Evolutionary conservation across 2,888 invertebrate genomes (phyloP).

Genomic region (Epistrophe grossulariae): DNA sequence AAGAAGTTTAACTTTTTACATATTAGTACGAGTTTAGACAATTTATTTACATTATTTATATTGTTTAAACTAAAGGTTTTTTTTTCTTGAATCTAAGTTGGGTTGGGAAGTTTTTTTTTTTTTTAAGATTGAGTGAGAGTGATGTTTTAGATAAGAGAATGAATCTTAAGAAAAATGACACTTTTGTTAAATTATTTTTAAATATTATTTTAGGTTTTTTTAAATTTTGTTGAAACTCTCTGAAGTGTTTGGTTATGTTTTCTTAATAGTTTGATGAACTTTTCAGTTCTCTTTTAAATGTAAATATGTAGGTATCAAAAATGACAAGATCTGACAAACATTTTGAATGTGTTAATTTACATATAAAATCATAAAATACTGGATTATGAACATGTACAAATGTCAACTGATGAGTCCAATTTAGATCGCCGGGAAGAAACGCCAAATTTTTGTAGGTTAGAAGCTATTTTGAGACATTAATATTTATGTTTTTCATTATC

Average conservation of each 20-base stretch:
- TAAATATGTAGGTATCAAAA: too few species aligned
- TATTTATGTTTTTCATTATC: too few species aligned
- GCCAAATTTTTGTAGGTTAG: too few species aligned
- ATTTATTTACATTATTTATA: slow-evolving; percentile 6
- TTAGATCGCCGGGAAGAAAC: too few species aligned
- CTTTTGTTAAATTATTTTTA: not conserved
- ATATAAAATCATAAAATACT: too few species aligned
- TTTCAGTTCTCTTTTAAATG: too few species aligned
- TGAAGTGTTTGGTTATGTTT: not conserved
- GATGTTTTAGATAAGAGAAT: not conserved
- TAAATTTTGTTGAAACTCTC: not conserved
- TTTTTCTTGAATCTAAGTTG: not conserved
- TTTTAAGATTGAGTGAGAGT: not conserved
- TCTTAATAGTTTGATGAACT: not conserved
- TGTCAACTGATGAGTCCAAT: too few species aligned
- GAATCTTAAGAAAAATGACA: not conserved
- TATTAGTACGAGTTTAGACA: not conserved
- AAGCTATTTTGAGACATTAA: too few species aligned
- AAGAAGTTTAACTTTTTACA: not conserved
- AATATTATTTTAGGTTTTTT: not conserved
- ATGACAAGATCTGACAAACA: too few species aligned
- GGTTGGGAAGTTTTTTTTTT: not conserved
- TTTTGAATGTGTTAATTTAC: too few species aligned
- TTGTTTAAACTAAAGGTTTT: slow-evolving; percentile 6
- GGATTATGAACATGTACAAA: too few species aligned